phyloP scores from a whole-genome alignment of 2,113 vertebrate genomes.

The Seriola quinqueradiata region DNA sequence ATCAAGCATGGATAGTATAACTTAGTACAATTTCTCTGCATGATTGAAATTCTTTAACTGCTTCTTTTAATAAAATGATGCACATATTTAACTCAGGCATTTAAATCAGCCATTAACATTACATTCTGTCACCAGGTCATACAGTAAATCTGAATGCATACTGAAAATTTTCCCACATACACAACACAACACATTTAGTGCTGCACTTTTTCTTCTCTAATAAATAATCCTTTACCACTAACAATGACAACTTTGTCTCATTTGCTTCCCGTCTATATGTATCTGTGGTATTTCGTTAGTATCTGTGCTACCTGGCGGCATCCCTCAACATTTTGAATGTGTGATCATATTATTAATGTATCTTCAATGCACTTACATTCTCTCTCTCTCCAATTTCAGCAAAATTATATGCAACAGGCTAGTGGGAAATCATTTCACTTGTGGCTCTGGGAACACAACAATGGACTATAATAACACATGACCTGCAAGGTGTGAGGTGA shows the following conservation, averaged over 20 bases:
- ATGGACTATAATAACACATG: conserved; percentile 54
- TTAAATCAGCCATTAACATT: background rate
- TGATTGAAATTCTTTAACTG: background rate
- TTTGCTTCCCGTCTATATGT: background rate
- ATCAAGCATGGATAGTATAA: background rate
- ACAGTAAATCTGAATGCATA: background rate
- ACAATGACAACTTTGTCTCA: background rate
- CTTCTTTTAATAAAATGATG: background rate
- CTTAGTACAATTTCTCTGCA: background rate
- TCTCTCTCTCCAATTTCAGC: conserved; percentile 23
- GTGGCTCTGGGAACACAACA: conserved; percentile 32
- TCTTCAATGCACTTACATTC: background rate
- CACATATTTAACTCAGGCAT: background rate
- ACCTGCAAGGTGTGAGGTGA: conserved; percentile 52
- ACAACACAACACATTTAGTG: background rate
- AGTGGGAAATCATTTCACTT: conserved; percentile 54
- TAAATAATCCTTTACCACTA: background rate
- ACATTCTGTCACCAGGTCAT: background rate
- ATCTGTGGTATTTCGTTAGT: background rate
- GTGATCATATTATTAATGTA: conserved; percentile 3
- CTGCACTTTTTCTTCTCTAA: background rate
- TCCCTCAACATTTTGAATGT: background rate
- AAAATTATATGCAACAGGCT: conserved; percentile 37
- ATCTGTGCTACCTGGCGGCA: background rate
- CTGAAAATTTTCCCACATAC: background rate